Evolutionary conservation across 1,140 invertebrate species (phyloP).

Genomic region (Apocrypta bakeri): DNA sequence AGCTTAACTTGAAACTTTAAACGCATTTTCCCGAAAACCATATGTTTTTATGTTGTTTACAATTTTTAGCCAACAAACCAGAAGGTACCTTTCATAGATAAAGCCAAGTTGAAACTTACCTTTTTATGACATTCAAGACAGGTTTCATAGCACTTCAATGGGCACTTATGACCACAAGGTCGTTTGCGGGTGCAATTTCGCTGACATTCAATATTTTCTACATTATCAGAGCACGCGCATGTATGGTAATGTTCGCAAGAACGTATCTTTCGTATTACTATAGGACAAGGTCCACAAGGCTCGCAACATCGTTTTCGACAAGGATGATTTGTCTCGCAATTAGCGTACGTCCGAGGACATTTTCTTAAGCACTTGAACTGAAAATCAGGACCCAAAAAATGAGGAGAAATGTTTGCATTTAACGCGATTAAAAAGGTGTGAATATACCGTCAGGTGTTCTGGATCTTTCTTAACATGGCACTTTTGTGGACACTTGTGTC

Average conservation of each 20-base stretch:
- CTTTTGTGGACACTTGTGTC: constrained; percentile 24
- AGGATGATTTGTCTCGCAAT: constrained; percentile 62
- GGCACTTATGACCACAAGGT: constrained; percentile 10
- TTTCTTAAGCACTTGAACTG: constrained; percentile 12
- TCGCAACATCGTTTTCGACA: constrained; percentile 74
- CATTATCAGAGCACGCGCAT: not conserved
- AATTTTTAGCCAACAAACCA: too few species aligned
- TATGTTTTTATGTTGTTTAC: too few species aligned
- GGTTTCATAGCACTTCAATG: not conserved
- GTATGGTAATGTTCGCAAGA: constrained; percentile 69
- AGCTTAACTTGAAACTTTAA: too few species aligned
- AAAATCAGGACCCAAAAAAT: not conserved
- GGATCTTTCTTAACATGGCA: constrained; percentile 57
- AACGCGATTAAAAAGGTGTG: too few species aligned
- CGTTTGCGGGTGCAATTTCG: not conserved
- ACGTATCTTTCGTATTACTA: constrained; percentile 71
- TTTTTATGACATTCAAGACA: not conserved
- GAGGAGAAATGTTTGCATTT: not conserved
- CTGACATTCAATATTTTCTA: not conserved
- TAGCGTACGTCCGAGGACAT: not conserved
- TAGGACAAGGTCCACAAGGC: constrained; percentile 72
- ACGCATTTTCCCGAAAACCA: too few species aligned
- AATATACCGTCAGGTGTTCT: constrained; percentile 34
- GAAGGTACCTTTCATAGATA: too few species aligned
- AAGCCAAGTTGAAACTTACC: not conserved